A percentile compares a stretch with the other conserved stretches of the same genome.
Evolutionary conservation across 1,140 invertebrate genomes (phyloP).

Genomic region (Scaptomyza montana): DNA sequence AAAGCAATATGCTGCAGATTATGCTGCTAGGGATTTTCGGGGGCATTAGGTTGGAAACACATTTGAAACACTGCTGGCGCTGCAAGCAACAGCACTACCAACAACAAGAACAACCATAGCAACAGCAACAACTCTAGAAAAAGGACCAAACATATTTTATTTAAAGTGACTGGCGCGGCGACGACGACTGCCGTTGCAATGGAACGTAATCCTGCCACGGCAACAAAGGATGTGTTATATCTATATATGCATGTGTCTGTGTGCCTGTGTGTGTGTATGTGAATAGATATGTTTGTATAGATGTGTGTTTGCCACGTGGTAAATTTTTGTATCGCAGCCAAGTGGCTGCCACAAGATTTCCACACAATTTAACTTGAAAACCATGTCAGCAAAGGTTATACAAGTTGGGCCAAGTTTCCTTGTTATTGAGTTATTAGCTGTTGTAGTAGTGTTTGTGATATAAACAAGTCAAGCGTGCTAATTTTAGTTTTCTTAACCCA

Average conservation of each 20-base stretch:
- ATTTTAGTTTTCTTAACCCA: constrained; percentile 1
- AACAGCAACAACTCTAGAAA: constrained; percentile 41
- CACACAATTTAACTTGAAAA: constrained; percentile 80
- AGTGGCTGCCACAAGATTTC: constrained; percentile 67
- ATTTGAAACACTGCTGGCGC: constrained; percentile 77
- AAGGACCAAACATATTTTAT: constrained; percentile 78
- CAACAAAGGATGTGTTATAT: constrained; percentile 65
- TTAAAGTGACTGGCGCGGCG: constrained; percentile 77
- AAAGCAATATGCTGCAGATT: constrained; percentile 79
- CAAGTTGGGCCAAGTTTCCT: constrained; percentile 25
- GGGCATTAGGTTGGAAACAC: constrained; percentile 81
- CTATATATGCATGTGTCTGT: constrained; percentile 26
- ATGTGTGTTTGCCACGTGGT: constrained; percentile 4
- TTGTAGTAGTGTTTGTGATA: background rate
- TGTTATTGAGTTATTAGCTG: constrained; percentile 48
- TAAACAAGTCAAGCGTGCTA: constrained; percentile 32
- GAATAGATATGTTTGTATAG: too few relatives aligned
- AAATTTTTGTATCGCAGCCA: constrained; percentile 68
- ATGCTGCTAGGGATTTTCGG: constrained; percentile 75
- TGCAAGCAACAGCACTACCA: constrained; percentile 11
- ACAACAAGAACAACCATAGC: constrained; percentile 13
- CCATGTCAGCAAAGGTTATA: constrained; percentile 62
- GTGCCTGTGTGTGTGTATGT: background rate
- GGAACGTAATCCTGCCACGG: constrained; percentile 65
- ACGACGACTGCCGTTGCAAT: constrained; percentile 54